Conservation (phyloP, 2,888 invertebrate species). For the Melangyna quadrimaculata region DNA sequence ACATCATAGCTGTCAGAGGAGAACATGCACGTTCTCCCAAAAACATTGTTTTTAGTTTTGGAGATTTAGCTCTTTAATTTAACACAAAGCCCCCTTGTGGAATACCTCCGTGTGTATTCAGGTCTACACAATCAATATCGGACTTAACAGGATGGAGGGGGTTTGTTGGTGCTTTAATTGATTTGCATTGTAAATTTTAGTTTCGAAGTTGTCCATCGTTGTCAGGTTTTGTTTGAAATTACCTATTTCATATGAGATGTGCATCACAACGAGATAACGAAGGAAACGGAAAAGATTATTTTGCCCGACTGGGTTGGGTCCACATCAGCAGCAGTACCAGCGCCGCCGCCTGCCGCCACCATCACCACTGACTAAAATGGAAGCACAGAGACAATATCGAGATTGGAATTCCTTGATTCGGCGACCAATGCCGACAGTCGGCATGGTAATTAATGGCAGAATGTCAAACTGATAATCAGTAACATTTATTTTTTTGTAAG, state of each 20-base stretch:
- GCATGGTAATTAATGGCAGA: slow-evolving; percentile 54
- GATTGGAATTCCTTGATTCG: slow-evolving; percentile 30
- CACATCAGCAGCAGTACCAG: background rate
- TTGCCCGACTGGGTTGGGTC: slow-evolving; percentile 9
- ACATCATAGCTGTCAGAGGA: slow-evolving; percentile 14
- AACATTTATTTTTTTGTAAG: slow-evolving; percentile 27
- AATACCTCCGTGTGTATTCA: background rate
- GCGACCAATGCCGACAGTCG: background rate
- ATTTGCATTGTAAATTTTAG: slow-evolving; percentile 25
- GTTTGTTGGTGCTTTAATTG: background rate
- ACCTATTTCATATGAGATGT: background rate
- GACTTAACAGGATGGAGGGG: background rate
- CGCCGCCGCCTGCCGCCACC: background rate
- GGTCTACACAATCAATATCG: slow-evolving; percentile 2
- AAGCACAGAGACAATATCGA: background rate
- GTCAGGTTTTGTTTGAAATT: slow-evolving; percentile 4
- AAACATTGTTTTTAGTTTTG: background rate
- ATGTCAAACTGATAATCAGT: slow-evolving; percentile 61
- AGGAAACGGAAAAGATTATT: background rate
- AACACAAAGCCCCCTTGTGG: slow-evolving; percentile 18
- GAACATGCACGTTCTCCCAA: background rate
- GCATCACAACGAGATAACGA: slow-evolving; percentile 1
- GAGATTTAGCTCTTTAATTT: slow-evolving; percentile 27
- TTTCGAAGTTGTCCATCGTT: background rate
- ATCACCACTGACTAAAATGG: background rate